Conservation (phyloP, 2,797 vertebrate genomes). For the Nyctalus aviator region DNA sequence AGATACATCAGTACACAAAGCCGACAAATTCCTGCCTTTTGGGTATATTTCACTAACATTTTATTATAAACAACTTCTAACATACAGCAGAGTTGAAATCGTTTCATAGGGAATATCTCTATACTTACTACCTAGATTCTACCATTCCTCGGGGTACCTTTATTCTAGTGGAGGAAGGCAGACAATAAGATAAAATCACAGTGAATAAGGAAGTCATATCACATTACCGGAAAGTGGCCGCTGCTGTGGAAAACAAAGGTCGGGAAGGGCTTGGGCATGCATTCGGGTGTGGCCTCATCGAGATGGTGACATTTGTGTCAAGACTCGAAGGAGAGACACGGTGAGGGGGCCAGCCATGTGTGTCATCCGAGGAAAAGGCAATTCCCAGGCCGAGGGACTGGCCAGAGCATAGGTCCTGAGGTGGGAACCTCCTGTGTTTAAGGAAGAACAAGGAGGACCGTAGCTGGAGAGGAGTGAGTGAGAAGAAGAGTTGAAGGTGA, state of each 20-base stretch:
- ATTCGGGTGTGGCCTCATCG: neutral
- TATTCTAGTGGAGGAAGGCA: constrained; percentile 5
- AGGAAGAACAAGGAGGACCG: neutral
- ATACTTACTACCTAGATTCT: neutral
- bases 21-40: neutral
- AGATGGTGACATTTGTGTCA: neutral
- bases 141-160: neutral
- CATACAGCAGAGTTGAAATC: neutral
- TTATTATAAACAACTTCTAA: neutral
- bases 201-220: neutral
- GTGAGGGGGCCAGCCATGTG: neutral
- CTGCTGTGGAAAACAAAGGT: neutral
- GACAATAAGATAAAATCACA: neutral
- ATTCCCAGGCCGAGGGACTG: neutral
- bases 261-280: neutral
- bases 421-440: neutral
- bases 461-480: neutral
- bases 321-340: neutral
- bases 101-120: neutral
- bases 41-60: neutral
- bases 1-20: neutral
- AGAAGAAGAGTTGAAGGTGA: neutral
- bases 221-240: neutral
- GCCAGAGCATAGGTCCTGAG: neutral
- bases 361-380: neutral